A percentile compares a stretch with the other conserved stretches of the same genome.
phyloP scores from a whole-genome alignment of 2,113 vertebrate genomes.

The Forbesichthys papilliferus region DNA sequence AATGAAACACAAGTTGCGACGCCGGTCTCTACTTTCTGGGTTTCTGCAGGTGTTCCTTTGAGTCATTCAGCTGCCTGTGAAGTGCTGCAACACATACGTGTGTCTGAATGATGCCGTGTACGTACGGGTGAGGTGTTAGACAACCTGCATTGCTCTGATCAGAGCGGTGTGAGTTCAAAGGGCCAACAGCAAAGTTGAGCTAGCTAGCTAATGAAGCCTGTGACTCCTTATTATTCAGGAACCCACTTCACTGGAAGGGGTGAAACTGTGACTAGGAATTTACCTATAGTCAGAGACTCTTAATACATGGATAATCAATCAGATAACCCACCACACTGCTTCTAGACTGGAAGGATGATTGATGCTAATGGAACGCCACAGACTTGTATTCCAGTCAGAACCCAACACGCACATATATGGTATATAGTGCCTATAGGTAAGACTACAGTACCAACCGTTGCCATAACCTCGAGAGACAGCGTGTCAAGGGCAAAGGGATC shows the following conservation, averaged over 20 bases:
- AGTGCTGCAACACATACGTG: slow-evolving; percentile 53
- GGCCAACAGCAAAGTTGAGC: slow-evolving; percentile 53
- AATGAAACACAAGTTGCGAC: slow-evolving; percentile 54
- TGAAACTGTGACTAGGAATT: slow-evolving; percentile 75
- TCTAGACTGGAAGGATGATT: slow-evolving; percentile 37
- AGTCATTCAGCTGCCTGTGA: slow-evolving; percentile 46
- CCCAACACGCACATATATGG: slow-evolving; percentile 26
- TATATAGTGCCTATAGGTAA: slow-evolving; percentile 37
- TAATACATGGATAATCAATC: slow-evolving; percentile 22
- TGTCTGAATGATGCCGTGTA: slow-evolving; percentile 66
- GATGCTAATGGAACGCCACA: slow-evolving; percentile 13
- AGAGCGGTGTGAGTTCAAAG: slow-evolving; percentile 77
- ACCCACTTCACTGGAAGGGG: slow-evolving; percentile 61
- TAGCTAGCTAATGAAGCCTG: slow-evolving; percentile 75
- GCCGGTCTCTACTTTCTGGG: slow-evolving; percentile 41
- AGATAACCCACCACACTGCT: slow-evolving; percentile 38
- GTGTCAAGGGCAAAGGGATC: slow-evolving; percentile 68
- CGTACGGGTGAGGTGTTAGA: slow-evolving; percentile 79
- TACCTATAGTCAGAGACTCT: slow-evolving; percentile 57
- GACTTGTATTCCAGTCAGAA: slow-evolving; percentile 31
- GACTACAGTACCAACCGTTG: slow-evolving; percentile 47
- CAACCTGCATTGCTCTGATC: slow-evolving; percentile 73
- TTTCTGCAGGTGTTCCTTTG: slow-evolving; percentile 60
- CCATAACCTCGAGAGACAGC: slow-evolving; percentile 63
- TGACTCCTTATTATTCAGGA: slow-evolving; percentile 62